Base-by-base conservation (phyloP, 1,140 invertebrate species). In the Trichonephila inaurata region DNA sequence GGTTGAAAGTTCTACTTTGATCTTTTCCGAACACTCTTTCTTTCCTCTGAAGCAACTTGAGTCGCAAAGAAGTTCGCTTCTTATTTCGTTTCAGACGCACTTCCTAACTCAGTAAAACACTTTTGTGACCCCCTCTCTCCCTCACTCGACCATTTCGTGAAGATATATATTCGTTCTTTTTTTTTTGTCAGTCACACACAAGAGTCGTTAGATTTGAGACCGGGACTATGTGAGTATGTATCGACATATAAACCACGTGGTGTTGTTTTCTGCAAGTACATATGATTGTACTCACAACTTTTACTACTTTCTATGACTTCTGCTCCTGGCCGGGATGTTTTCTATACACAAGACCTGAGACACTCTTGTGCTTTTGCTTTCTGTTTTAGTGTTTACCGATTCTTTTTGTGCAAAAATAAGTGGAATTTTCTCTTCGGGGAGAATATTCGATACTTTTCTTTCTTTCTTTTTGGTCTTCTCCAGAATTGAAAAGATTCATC, bases 121-220 rank as follows among this genome's bases (percentile, higher is more conserved):
- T 87, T 64, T 62, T 69, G n/a, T 69, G 2, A 24, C 66, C 24
- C n/a, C 44, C 18, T n/a, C 8, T 8, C 40, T 62, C 61, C 18
- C 14, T 62, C 18, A 21, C 51, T 58, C 82, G 82, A 60, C 85
- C 28, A 61, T 87, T 62, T 64, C 51, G 85, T 62, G 19, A 61
- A 87, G 85, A 85, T 85, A 85, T 85, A 24, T 51, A 85, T 85
- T 40, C 33, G 10, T 51, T 85, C 51, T 19, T n/a, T 51, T n/a
- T 77, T 77, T 51, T 85, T 85, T 85, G 10, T 85, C 40, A 51
- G 19, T 85, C 40, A n/a, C 40, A 85, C 21, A 85, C 82, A 85
- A 60, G 85, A 64, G 28, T 87, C 58, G 85, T 87, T 87, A 87
- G 85, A 64, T 87, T 64, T 87, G 40, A 85, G 44, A 85, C 44